Evolutionary conservation across 2,888 invertebrate species (phyloP).

Genomic region (Candidula unifasciata): DNA sequence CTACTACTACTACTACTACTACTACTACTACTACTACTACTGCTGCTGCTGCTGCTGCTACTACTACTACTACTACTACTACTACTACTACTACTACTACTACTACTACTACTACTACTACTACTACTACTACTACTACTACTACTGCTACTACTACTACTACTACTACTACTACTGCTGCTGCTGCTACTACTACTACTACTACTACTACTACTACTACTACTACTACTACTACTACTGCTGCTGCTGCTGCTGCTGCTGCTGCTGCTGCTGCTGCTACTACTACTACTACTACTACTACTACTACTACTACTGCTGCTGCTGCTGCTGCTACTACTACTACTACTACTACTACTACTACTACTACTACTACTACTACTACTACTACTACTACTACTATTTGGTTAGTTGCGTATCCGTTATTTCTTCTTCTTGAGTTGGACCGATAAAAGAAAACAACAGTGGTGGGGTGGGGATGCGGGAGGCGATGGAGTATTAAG

Average conservation of each 20-base stretch:
- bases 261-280: slow-evolving; percentile 23
- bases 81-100: slow-evolving; percentile 26
- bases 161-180: slow-evolving; percentile 41
- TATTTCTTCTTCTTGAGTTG: too few relatives aligned
- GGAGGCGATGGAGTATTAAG: too few relatives aligned
- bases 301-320: slow-evolving; percentile 26
- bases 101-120: slow-evolving; percentile 38
- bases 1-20: slow-evolving; percentile 37
- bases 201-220: slow-evolving; percentile 30
- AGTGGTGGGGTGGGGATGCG: too few relatives aligned
- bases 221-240: slow-evolving; percentile 30
- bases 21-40: slow-evolving; percentile 28
- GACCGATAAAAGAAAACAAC: too few relatives aligned
- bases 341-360: too few relatives aligned
- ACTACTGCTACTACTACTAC: slow-evolving; percentile 42
- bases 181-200: slow-evolving; percentile 32
- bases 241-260: slow-evolving; percentile 18
- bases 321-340: slow-evolving; percentile 30
- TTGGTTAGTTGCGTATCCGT: too few relatives aligned
- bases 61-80: slow-evolving; percentile 37
- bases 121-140: slow-evolving; percentile 28
- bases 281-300: slow-evolving; percentile 35
- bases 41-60: slow-evolving; percentile 31
- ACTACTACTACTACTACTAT: too few relatives aligned
- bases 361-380: too few relatives aligned